These are phyloP conservation scores for Dendrocopos noguchii DNA, from an alignment of 2,113 vertebrate species.

Conservation along the genomic window DNA sequence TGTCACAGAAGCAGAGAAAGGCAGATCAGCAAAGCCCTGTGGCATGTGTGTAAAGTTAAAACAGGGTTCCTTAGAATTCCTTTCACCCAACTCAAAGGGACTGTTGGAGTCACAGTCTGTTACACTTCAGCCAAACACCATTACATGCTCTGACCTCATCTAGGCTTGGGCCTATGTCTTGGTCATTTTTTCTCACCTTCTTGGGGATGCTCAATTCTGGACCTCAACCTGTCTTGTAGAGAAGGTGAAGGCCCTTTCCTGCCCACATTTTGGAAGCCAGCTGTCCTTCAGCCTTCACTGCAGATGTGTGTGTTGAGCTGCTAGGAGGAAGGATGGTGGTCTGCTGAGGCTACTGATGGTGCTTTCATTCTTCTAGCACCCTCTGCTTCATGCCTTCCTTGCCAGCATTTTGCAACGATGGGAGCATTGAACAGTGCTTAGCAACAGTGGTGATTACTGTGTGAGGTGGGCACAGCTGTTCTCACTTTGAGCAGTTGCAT, in stretches of 20 bases:
- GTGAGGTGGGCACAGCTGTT: background rate
- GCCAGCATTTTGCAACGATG: background rate
- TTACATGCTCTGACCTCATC: background rate
- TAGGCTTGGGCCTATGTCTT: rapidly evolving
- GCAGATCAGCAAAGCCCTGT: background rate
- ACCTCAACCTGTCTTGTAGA: background rate
- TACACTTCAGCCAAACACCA: background rate
- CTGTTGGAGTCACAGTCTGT: background rate
- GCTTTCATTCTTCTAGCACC: background rate
- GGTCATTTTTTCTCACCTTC: background rate
- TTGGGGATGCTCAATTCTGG: background rate
- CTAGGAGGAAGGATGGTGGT: background rate
- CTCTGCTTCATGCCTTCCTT: background rate
- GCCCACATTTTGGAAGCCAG: background rate
- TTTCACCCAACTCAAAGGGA: background rate
- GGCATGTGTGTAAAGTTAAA: background rate
- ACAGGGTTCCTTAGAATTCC: background rate
- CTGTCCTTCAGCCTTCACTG: background rate
- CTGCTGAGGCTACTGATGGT: background rate
- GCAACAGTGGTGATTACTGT: background rate
- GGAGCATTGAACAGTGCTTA: background rate
- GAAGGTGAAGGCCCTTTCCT: background rate
- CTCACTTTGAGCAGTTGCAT: rapidly evolving
- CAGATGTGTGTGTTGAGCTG: rapidly evolving
- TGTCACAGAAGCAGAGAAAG: background rate